Evolutionary conservation across 2,113 vertebrate genomes (phyloP), one percentile per base, ranked within the genome.

Genomic region (Vulpes lagopus): DNA sequence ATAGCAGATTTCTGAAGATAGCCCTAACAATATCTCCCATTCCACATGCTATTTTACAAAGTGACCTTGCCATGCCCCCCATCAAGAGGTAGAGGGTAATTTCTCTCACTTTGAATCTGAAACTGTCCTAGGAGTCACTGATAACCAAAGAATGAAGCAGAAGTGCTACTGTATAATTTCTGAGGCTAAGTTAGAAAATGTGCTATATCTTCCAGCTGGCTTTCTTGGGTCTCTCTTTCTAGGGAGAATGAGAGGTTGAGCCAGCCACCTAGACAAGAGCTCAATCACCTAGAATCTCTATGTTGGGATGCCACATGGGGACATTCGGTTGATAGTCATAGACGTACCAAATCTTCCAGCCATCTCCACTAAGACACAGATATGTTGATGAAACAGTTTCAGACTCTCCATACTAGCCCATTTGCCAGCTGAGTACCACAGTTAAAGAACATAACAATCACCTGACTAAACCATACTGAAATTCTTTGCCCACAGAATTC

Each of bases 51-150:
- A 14, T 51, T 71, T 88, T 62, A 71, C n/a, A 3, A 38, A 60
- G 69, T 83, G 53, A 71, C 27, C 51, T 78, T 64, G 53, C 86
- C n/a, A 78, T 53, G 65, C 0, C 15, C 64, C 17, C 1, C 8
- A 62, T 53, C 4, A 57, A 79, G 43, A 82, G 11, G 16, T 19
- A 62, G 16, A 78, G 25, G 57, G 25, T 89, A 76, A 83, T 82
- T 81, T 71, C 76, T 89, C 59, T 88, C 59, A 43, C 60, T 67
- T 32, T 57, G 59, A 88, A 88, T n/a, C 51, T 78, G 89, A 92
- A 69, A n/a, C 32, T 83, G 76, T 43, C 38, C 60, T 89, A 71
- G 1, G 32, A 69, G 35, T 65, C 23, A 67, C 20, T 55, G 43
- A 35, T 32, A 96, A 76, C 25, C 78, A 74, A 30, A 30, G 76